Conservation (phyloP, 2,797 vertebrate genomes). For the Rhynchotus rufescens region DNA sequence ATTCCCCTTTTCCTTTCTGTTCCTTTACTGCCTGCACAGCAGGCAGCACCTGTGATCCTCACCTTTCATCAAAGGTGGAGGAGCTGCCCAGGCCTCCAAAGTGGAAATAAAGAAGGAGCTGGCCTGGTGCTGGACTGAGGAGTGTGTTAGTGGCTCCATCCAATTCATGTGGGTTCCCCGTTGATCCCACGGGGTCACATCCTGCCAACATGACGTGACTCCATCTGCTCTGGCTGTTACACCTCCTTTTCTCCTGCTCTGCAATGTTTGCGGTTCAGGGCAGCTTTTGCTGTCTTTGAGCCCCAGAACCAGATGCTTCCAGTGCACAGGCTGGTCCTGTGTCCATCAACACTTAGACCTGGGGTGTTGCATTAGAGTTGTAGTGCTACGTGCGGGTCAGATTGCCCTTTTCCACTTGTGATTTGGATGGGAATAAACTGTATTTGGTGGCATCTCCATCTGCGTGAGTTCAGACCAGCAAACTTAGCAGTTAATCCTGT, state of each 20-base stretch:
- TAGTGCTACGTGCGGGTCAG: not conserved
- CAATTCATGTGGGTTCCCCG: accelerated
- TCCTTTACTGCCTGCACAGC: accelerated
- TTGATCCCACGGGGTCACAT: not conserved
- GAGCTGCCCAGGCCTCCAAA: not conserved
- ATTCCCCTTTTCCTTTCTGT: not conserved
- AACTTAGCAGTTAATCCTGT: not conserved
- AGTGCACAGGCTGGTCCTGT: not conserved
- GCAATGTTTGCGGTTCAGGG: not conserved
- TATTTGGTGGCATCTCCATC: not conserved
- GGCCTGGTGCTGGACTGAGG: not conserved
- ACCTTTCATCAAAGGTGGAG: not conserved
- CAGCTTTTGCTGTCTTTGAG: not conserved
- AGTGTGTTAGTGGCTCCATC: not conserved
- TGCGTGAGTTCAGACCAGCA: not conserved
- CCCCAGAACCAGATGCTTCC: not conserved
- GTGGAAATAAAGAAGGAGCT: accelerated
- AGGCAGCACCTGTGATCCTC: not conserved
- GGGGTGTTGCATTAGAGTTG: not conserved
- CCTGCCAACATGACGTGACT: accelerated
- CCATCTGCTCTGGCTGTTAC: not conserved
- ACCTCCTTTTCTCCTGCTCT: not conserved
- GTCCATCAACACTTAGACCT: accelerated
- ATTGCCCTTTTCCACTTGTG: not conserved
- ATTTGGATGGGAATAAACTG: not conserved